Evolutionary conservation across 1,140 invertebrate species (phyloP), one percentile per base, ranked within the genome.

Genomic region (Cydia strobilella): DNA sequence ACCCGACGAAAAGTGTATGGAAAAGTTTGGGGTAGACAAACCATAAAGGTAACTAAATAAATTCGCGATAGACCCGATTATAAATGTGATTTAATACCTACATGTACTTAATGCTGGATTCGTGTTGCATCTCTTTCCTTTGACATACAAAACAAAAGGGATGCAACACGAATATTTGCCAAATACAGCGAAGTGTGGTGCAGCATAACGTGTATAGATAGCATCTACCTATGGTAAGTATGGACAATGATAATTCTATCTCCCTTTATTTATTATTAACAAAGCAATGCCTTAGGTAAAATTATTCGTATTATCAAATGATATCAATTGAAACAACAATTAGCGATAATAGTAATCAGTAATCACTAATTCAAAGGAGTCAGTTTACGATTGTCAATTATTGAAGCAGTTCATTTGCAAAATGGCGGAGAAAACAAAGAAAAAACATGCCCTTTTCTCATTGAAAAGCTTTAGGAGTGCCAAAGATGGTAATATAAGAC

Each of bases 351-450:
- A 15, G 18, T 69, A 69, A 35, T 18, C 20, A 25, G 3, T 63
- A 6, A 51, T 69, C 65, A 5, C 18, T 39, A 20, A 69, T 69
- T 69, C 65, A 35, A 59, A 23, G 18, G 9, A n/a, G 15, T 35
- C 63, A 78, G 77, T 82, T 31, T 73, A 31, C 75, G 18, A 15
- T 74, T 75, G 69, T 66, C 45, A 45, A 45, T 15, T 45, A 54
- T 75, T 79, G 51, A 51, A 74, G 71, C 65, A 73, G 75, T 72
- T 9, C 71, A 78, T 75, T 74, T 54, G 42, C 18, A 79, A 77
- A 35, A 92, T 92, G 90, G 81, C 86, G 48, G 88, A 92, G 23
- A 92, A 89, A 76, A 73, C 86, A 12, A 92, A 87, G 73, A 92
- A 90, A 51, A 90, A 86, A 23, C 80, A 81, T 3, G 78, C 82